Evolutionary conservation across 2,113 vertebrate species (phyloP).

Genomic region (Alouatta palliata): DNA sequence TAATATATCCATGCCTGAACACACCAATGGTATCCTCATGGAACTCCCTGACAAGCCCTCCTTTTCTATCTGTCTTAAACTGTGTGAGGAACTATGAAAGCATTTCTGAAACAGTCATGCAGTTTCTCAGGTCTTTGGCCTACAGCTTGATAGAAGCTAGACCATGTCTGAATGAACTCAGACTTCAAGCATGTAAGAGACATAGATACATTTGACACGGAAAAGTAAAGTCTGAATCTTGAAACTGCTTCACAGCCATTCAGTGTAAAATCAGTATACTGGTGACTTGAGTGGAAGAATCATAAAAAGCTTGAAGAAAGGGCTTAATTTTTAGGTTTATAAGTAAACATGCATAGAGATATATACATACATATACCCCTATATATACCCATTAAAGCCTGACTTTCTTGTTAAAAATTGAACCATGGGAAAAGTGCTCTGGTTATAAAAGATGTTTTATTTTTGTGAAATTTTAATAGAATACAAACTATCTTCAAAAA

Average conservation of each 20-base stretch:
- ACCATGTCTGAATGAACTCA: constrained; percentile 48
- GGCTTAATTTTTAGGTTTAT: neutral
- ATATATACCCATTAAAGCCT: neutral
- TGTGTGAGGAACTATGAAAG: constrained; percentile 19
- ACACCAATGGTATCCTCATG: neutral
- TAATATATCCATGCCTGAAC: neutral
- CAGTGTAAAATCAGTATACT: neutral
- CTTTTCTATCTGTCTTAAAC: neutral
- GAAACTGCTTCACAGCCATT: neutral
- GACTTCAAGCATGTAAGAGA: neutral
- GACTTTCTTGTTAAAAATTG: constrained; percentile 6
- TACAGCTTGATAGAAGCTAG: constrained; percentile 21
- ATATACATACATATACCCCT: neutral
- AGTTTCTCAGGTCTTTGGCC: constrained; percentile 45
- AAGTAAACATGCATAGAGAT: neutral
- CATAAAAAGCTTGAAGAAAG: neutral
- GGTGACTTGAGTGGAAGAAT: neutral
- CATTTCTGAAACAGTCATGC: neutral
- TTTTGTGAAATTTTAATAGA: constrained; percentile 48
- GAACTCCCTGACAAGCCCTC: neutral
- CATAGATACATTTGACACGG: neutral
- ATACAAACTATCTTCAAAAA: neutral
- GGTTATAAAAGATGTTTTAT: neutral
- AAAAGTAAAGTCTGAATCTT: neutral
- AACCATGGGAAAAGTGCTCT: neutral